phyloP scores from a whole-genome alignment of 2,888 invertebrate genomes.

The Lomographa bimaculata region DNA sequence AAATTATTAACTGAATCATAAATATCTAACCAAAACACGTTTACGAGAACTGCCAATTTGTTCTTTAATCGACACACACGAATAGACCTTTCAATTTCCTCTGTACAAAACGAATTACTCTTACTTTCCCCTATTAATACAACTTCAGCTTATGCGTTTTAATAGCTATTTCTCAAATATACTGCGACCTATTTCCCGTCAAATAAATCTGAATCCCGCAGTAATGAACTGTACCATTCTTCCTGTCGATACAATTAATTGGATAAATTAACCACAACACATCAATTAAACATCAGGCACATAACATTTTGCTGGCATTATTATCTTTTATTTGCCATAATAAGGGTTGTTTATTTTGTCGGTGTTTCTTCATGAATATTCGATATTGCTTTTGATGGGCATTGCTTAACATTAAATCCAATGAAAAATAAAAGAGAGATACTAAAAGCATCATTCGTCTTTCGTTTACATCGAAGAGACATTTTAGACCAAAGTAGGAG shows the following conservation, averaged over 20 bases:
- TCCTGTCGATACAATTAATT: constrained; percentile 25
- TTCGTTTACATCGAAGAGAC: constrained; percentile 34
- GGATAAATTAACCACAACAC: constrained; percentile 27
- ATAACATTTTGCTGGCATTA: constrained; percentile 26
- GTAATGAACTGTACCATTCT: constrained; percentile 38
- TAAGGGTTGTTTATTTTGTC: constrained; percentile 29
- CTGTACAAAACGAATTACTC: constrained; percentile 25
- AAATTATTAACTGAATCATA: constrained; percentile 30
- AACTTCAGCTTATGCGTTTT: constrained; percentile 13
- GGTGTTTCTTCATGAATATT: constrained; percentile 27
- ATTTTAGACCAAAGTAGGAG: constrained; percentile 46
- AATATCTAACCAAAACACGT: constrained; percentile 28
- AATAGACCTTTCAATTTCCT: constrained; percentile 63
- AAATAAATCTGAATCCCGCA: constrained; percentile 4
- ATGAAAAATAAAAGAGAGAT: constrained; percentile 13
- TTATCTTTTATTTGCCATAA: constrained; percentile 29
- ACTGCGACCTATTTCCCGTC: constrained; percentile 13
- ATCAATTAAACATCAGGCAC: constrained; percentile 29
- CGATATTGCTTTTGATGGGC: constrained; percentile 25
- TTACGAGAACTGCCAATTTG: constrained; percentile 71
- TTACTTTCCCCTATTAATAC: constrained; percentile 22
- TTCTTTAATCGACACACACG: constrained; percentile 50
- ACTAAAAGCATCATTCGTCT: constrained; percentile 24
- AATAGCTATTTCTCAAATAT: constrained; percentile 6
- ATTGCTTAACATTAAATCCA: constrained; percentile 11